Percentiles rank a stretch among this genome's conserved stretches.
These are phyloP conservation scores for Pao palembangensis DNA, from an alignment of 2,113 vertebrate genomes.

Conservation along the genomic window DNA sequence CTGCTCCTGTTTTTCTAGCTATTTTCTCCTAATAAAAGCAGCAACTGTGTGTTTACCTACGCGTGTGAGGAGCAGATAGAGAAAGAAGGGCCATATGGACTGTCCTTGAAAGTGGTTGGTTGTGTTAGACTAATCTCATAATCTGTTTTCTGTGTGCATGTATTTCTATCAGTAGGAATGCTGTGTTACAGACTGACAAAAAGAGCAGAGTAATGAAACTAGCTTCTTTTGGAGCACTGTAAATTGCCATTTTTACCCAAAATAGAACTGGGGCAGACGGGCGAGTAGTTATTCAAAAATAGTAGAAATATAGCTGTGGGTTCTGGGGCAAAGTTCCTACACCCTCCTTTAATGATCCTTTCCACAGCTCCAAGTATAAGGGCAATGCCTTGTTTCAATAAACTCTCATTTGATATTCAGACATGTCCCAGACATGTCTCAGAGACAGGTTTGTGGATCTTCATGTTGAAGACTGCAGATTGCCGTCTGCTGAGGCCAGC, in stretches of 20 bases:
- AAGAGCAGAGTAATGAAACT: too few species aligned
- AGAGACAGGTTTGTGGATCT: constrained; percentile 35
- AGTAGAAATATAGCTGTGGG: too few species aligned
- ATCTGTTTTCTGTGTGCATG: constrained; percentile 34
- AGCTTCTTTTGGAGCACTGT: too few species aligned
- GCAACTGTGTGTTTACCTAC: constrained; percentile 9
- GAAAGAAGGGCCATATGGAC: constrained; percentile 26
- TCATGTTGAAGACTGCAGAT: constrained; percentile 16
- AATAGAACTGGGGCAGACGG: too few species aligned
- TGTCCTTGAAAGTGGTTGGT: constrained; percentile 52
- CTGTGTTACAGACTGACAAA: constrained; percentile 14
- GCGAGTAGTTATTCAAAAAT: too few species aligned
- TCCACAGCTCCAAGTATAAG: too few species aligned
- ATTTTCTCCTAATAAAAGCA: too few species aligned
- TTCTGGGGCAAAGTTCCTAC: too few species aligned
- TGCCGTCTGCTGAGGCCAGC: constrained; percentile 19
- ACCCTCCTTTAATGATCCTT: too few species aligned
- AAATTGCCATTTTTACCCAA: neutral
- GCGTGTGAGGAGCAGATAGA: constrained; percentile 5
- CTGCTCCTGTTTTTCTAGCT: too few species aligned
- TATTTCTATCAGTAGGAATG: constrained; percentile 6
- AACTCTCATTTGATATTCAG: constrained; percentile 22
- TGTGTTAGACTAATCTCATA: constrained; percentile 71
- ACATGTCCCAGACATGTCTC: neutral
- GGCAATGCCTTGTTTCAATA: constrained; percentile 1